phyloP scores from a whole-genome alignment of 2,888 invertebrate genomes.

The Eupithecia exiguata region DNA sequence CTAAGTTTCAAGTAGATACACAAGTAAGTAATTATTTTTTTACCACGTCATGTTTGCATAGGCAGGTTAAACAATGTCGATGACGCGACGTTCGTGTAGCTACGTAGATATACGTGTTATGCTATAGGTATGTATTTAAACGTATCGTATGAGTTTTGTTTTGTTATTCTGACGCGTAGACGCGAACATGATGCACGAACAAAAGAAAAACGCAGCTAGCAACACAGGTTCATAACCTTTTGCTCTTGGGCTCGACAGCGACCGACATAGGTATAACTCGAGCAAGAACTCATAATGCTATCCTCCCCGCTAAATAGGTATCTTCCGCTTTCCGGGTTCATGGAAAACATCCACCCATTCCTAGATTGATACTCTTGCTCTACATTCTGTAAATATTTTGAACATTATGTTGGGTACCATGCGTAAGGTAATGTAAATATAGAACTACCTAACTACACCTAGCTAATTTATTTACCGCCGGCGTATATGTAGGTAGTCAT shows the following conservation, averaged over 20 bases:
- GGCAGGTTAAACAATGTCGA: conserved; percentile 8
- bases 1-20: neutral
- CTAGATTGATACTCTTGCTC: conserved; percentile 20
- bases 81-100: conserved; percentile 17
- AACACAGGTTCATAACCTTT: conserved; percentile 71
- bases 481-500: conserved; percentile 54
- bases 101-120: neutral
- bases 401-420: conserved; percentile 41
- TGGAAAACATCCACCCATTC: conserved; percentile 37
- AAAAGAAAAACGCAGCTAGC: conserved; percentile 49
- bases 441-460: conserved; percentile 49
- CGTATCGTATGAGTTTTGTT: neutral
- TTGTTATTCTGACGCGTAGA: conserved; percentile 16
- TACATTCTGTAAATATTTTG: conserved; percentile 34
- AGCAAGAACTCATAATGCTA: conserved; percentile 41
- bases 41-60: conserved; percentile 10
- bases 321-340: conserved; percentile 45
- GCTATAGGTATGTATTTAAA: neutral
- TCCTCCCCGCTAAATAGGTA: conserved; percentile 22
- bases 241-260: conserved; percentile 69
- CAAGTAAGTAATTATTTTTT: conserved; percentile 2
- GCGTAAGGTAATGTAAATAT: conserved; percentile 58
- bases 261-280: conserved; percentile 53
- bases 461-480: conserved; percentile 53
- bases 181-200: conserved; percentile 34